Evolutionary conservation across 2,888 invertebrate genomes (phyloP).

Genomic region (Drosophila buzzatii): DNA sequence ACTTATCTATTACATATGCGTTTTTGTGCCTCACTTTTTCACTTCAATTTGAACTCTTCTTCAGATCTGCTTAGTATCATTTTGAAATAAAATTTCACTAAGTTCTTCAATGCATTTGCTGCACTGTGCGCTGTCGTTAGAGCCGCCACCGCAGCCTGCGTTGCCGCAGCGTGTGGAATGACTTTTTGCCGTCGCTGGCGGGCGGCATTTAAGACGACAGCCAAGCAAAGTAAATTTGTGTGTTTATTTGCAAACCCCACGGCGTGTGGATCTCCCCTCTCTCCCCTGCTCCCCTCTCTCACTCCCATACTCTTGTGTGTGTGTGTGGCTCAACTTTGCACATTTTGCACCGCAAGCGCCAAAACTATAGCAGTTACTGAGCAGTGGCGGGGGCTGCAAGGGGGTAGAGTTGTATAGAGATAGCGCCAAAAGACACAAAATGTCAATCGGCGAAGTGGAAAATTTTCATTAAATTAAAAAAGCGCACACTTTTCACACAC

Average conservation of each 20-base stretch:
- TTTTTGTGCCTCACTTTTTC: neutral
- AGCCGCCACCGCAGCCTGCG: constrained; percentile 23
- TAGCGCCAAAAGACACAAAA: constrained; percentile 72
- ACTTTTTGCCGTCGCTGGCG: constrained; percentile 63
- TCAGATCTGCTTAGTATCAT: neutral
- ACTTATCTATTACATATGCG: neutral
- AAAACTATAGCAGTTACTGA: constrained; percentile 45
- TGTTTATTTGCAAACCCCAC: constrained; percentile 76
- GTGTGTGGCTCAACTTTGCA: constrained; percentile 64
- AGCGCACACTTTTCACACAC: constrained; percentile 68
- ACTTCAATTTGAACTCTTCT: neutral
- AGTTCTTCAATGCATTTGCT: neutral
- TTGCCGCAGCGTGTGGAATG: constrained; percentile 58
- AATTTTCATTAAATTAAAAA: constrained; percentile 85
- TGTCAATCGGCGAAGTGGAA: constrained; percentile 85
- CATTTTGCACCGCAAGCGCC: constrained; percentile 63
- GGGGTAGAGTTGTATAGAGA: constrained; percentile 25
- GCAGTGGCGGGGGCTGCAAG: neutral
- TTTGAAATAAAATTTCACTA: neutral
- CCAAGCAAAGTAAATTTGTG: constrained; percentile 76
- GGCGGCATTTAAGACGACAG: constrained; percentile 62
- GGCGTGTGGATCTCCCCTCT: constrained; percentile 46
- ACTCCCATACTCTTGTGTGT: neutral
- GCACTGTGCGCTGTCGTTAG: constrained; percentile 38
- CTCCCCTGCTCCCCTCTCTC: neutral